Conservation (phyloP, 2,113 vertebrate genomes). For the Mormoops blainvillei region DNA sequence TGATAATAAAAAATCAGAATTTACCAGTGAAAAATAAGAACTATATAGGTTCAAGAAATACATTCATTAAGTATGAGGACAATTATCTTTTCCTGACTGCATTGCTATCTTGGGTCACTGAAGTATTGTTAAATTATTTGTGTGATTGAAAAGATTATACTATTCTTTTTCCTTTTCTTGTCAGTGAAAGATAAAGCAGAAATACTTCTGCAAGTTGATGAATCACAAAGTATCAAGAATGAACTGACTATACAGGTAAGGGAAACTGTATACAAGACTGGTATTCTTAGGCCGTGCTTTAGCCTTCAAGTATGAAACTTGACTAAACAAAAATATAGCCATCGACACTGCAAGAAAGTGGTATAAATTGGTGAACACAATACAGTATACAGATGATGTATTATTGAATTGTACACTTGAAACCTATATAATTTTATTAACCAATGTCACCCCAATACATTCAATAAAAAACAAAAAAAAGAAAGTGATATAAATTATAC, state of each 20-base stretch:
- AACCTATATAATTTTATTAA: background rate
- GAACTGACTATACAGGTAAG: conserved; percentile 91
- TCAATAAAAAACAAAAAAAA: background rate
- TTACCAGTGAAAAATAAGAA: conserved; percentile 15
- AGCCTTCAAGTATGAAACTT: conserved; percentile 1
- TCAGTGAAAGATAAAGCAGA: conserved; percentile 98
- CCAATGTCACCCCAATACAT: background rate
- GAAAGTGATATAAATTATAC: background rate
- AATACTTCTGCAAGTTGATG: conserved; percentile 91
- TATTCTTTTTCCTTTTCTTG: conserved; percentile 55
- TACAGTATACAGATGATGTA: background rate
- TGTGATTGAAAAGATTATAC: background rate
- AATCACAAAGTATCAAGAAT: conserved; percentile 92
- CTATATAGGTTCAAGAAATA: background rate
- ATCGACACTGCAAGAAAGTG: background rate
- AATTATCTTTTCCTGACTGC: background rate
- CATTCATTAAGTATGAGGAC: background rate
- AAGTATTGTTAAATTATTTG: background rate
- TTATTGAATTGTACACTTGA: background rate
- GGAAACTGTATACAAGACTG: background rate
- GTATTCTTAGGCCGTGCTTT: background rate
- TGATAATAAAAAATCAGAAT: conserved; percentile 8
- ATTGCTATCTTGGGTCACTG: background rate
- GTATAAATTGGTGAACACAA: background rate
- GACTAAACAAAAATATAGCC: conserved; percentile 2